Base-by-base conservation (phyloP, 2,797 vertebrate genomes). In the Meda fulgida region DNA sequence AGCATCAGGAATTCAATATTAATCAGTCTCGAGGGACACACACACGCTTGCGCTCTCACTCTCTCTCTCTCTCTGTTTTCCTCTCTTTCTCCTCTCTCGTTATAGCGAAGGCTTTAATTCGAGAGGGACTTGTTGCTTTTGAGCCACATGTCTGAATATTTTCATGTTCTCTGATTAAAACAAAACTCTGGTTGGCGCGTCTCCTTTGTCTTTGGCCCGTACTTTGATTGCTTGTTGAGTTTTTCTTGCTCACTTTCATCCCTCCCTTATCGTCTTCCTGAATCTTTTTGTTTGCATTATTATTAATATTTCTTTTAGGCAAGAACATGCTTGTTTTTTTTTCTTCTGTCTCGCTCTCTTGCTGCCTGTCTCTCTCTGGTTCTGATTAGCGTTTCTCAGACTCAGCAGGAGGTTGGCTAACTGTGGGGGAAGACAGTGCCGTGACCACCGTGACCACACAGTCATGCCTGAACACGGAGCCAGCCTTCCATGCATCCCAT, bases 1-100 rank as follows among this genome's bases (percentile, higher is more conserved):
- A 91, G 94, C 95, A 95, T 95, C 94, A 95, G 94, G 94, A 94
- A 94, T 95, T 95, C 93, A 94, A 93, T 93, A 93, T 92, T 96
- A 96, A 96, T 96, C 94, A 95, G 95, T 95, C 95, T 94, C 95
- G 31, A 91, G 95, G 94, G 95, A 95, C 76, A 48, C 82, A n/a
- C 78, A 66, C 55, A 43, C 26, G 0, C 63, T 3, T 21, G 3
- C 51, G 5, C 40, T 16, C 73, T 38, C 31, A 21, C 40, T 38
- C 76, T 29, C 18, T 31, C 72, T 81, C 79, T 84, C 84, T 78
- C 19, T 77, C 48, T 78, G 84, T 55, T 76, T 34, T 48, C 69
- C 81, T 86, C 78, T 55, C 71, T 21, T 34, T 78, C 40, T 29
- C 34, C 83, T 83, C 84, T 65, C 81, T 87, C 78, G 80, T 86